phyloP scores from a whole-genome alignment of 1,140 invertebrate genomes.

The Manduca sexta region DNA sequence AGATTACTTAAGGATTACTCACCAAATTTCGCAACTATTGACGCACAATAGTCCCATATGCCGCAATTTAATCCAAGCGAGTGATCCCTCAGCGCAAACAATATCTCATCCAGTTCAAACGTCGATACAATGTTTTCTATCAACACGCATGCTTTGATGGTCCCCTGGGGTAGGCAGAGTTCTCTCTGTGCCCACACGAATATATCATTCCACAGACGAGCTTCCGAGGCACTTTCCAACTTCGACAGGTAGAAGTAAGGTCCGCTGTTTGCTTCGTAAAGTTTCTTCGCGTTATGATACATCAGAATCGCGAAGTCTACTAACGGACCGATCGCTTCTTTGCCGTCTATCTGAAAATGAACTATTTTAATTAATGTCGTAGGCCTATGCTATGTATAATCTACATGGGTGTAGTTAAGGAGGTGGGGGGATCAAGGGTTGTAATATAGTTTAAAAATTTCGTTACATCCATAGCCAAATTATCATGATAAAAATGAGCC shows the following conservation, averaged over 20 bases:
- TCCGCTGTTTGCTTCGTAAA: constrained; percentile 74
- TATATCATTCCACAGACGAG: constrained; percentile 81
- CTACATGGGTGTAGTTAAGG: too few species aligned
- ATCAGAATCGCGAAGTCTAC: constrained; percentile 82
- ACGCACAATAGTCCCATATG: constrained; percentile 85
- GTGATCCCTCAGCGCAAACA: constrained; percentile 79
- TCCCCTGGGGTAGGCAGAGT: constrained; percentile 74
- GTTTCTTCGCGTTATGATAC: constrained; percentile 76
- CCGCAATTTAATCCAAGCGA: constrained; percentile 83
- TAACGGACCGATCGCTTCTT: constrained; percentile 78
- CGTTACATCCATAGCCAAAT: too few species aligned
- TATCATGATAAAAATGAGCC: too few species aligned
- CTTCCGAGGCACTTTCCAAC: constrained; percentile 78
- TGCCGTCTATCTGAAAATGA: constrained; percentile 75
- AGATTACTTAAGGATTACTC: too few species aligned
- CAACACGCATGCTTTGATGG: constrained; percentile 82
- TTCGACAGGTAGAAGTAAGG: constrained; percentile 82
- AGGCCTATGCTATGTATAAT: too few species aligned
- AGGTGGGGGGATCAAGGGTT: too few species aligned
- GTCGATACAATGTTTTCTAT: constrained; percentile 82
- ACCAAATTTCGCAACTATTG: constrained; percentile 81
- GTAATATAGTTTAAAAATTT: too few species aligned
- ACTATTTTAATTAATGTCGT: neutral
- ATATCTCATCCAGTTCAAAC: constrained; percentile 82
- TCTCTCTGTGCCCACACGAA: constrained; percentile 79